Evolutionary conservation across 2,797 vertebrate species (phyloP).

Genomic region (Pangasius djambal): DNA sequence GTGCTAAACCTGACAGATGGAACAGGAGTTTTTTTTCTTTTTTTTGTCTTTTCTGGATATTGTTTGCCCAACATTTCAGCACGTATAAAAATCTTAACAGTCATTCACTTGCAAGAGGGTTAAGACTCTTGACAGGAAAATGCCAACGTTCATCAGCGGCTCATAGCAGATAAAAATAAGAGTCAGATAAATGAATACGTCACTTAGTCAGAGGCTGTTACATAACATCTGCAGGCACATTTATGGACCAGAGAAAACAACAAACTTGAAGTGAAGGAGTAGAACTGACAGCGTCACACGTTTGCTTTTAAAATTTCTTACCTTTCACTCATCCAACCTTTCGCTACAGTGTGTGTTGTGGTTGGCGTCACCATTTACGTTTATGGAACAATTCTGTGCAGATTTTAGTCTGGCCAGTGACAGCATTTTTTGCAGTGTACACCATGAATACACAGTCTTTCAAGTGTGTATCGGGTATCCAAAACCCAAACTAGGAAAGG

Average conservation of each 20-base stretch:
- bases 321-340: not conserved
- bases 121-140: not conserved
- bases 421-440: not conserved
- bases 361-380: not conserved
- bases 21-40: not conserved
- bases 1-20: not conserved
- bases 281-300: not conserved
- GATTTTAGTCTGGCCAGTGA: not conserved
- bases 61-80: not conserved
- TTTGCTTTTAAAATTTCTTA: not conserved
- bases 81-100: not conserved
- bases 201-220: conserved; percentile 5
- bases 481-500: not conserved
- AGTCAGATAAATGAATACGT: conserved; percentile 15
- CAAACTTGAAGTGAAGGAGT: not conserved
- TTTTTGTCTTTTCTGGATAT: not conserved
- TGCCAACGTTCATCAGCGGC: not conserved
- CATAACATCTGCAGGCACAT: not conserved
- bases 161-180: conserved; percentile 1
- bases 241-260: not conserved
- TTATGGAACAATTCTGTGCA: not conserved
- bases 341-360: not conserved
- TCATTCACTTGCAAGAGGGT: not conserved
- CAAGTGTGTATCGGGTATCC: not conserved
- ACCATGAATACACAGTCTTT: not conserved